Evolutionary conservation across 1,140 invertebrate species (phyloP), one percentile per base, ranked within the genome.

Genomic region (Pseudomyrmex gracilis): DNA sequence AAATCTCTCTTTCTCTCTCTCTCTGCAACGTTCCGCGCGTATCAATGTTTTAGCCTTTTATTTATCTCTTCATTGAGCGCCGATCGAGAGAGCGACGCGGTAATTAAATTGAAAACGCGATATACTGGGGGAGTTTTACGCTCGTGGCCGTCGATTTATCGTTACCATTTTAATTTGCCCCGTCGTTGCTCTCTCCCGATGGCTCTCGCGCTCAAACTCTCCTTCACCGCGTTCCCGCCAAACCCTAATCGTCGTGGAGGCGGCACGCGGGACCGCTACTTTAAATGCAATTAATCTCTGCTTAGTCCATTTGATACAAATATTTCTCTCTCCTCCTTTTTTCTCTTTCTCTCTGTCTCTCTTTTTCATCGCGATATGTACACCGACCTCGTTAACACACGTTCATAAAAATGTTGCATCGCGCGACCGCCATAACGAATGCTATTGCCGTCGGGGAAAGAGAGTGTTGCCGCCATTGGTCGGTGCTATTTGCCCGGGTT

Each of bases 211-310:
- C 66, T 34, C 34, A 34, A 34, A 34, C 5, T 34, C 34, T 34
- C 34, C 34, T 0, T 34, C 34, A 10, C 2, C 67, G 51, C 47
- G n/a, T 55, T 55, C 67, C 34, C 67, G 49, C 34, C 68, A 34
- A 88, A 91, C 90, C 90, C 93, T 94, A 93, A 94, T 94, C 92
- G 92, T 90, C 91, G 90, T 90, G 87, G 88, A 91, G 92, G 91
- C 91, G 90, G 91, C 92, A 90, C 92, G 87, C 88, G 91, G 90
- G 90, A 34, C 90, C 90, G 92, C 91, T 92, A 93, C 91, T 93
- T 93, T 93, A 92, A 93, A 92, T 88, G 90, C 93, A 92, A 93
- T 93, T 94, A 93, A 93, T 94, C 93, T 58, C 55, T 45, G 84
- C 78, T 86, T 71, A 71, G 53, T 58, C 67, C 80, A 86, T 74